phyloP scores from a whole-genome alignment of 2,113 vertebrate species.

The Phyllostomus hastatus region DNA sequence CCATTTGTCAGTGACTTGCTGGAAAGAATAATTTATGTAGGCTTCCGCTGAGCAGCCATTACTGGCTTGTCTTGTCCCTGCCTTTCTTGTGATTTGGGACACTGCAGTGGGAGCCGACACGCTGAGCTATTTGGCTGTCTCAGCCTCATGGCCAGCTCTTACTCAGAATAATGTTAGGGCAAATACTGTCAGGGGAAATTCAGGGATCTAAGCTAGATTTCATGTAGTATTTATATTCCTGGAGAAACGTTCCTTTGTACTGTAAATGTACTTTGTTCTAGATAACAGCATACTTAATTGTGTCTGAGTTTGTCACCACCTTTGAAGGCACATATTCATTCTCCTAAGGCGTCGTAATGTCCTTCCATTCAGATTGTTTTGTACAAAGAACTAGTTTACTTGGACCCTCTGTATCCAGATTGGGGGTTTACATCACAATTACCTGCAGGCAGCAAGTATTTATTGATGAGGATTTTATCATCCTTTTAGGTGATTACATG shows the following conservation, averaged over 20 bases:
- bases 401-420: neutral
- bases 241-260: neutral
- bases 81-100: neutral
- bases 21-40: constrained; percentile 19
- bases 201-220: neutral
- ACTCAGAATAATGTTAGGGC: constrained; percentile 9
- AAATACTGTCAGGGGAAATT: neutral
- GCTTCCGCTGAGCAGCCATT: neutral
- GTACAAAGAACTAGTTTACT: neutral
- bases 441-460: neutral
- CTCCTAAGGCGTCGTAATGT: neutral
- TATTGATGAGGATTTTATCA: constrained; percentile 36
- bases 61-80: neutral
- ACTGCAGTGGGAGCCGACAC: neutral
- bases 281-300: neutral
- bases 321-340: neutral
- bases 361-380: neutral
- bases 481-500: constrained; percentile 4
- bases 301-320: neutral
- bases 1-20: constrained; percentile 30
- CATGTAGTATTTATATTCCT: neutral
- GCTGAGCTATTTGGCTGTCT: constrained; percentile 41
- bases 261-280: neutral
- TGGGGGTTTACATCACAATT: neutral
- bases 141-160: neutral